A percentile compares a stretch with the other conserved stretches of the same genome.
Evolutionary conservation across 2,113 vertebrate genomes (phyloP).

Genomic region (Azemiops feae): DNA sequence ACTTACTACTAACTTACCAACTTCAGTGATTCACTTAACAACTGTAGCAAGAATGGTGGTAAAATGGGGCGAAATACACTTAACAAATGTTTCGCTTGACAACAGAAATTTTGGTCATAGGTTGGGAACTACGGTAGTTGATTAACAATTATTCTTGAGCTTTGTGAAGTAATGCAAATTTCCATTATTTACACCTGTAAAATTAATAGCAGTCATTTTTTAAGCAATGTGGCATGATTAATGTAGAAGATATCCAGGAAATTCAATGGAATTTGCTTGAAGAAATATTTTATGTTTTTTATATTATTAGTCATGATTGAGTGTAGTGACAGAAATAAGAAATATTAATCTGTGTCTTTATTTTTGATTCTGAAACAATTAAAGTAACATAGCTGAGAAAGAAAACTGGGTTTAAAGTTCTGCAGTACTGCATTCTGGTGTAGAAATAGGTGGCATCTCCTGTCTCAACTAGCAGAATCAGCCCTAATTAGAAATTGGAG

Average conservation of each 20-base stretch:
- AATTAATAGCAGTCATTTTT: neutral
- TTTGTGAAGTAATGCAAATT: constrained; percentile 21
- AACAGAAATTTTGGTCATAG: too few species aligned
- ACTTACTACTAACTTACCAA: too few species aligned
- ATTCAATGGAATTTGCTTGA: constrained; percentile 10
- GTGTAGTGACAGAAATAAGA: neutral
- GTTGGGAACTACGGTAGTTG: too few species aligned
- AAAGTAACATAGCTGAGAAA: too few species aligned
- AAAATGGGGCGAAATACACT: too few species aligned
- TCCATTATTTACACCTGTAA: neutral
- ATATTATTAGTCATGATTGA: neutral
- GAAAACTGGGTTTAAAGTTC: neutral
- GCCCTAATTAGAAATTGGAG: neutral
- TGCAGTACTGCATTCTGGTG: neutral
- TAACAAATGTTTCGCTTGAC: too few species aligned
- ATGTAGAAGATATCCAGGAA: neutral
- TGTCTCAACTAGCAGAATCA: neutral
- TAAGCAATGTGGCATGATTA: neutral
- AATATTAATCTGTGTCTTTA: neutral
- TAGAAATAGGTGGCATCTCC: neutral
- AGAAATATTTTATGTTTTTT: neutral
- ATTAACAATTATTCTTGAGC: neutral
- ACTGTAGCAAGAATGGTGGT: too few species aligned
- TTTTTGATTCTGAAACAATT: neutral
- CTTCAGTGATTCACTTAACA: too few species aligned